Percentiles rank a stretch among this genome's conserved stretches.
Evolutionary conservation across 1,140 invertebrate genomes (phyloP).

Genomic region (Hylaeus anthracinus): DNA sequence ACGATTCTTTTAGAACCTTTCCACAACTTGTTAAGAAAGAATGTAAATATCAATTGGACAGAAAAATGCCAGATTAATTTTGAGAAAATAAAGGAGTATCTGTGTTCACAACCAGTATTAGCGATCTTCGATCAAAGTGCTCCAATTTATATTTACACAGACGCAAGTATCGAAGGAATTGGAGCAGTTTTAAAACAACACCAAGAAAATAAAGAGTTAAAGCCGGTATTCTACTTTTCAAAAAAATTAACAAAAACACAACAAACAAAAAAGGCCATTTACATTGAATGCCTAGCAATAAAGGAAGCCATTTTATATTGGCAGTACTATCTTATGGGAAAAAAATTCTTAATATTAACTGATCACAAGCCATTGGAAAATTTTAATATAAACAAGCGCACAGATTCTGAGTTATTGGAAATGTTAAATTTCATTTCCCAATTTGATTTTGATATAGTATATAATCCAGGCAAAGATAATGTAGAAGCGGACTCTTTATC

Average conservation of each 20-base stretch:
- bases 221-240: conserved; percentile 27
- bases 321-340: conserved; percentile 41
- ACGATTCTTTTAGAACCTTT: conserved; percentile 7
- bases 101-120: not conserved
- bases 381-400: conserved; percentile 27
- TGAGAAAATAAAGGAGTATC: not conserved
- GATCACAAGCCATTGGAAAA: conserved; percentile 42
- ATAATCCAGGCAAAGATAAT: conserved; percentile 33
- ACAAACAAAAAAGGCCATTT: conserved; percentile 42
- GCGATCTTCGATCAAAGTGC: not conserved
- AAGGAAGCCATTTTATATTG: conserved; percentile 47
- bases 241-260: conserved; percentile 21
- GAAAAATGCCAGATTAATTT: not conserved
- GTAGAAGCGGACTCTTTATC: conserved; percentile 27
- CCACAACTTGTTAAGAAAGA: conserved; percentile 15
- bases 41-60: conserved; percentile 10
- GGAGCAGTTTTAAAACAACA: conserved; percentile 24
- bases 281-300: conserved; percentile 31
- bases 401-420: conserved; percentile 4
- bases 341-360: conserved; percentile 31
- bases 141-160: conserved; percentile 10
- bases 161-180: conserved; percentile 4
- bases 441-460: conserved; percentile 29
- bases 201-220: conserved; percentile 6
- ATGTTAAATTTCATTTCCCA: conserved; percentile 35